Evolutionary conservation across 2,113 vertebrate genomes (phyloP).

Genomic region (Sorex araneus): DNA sequence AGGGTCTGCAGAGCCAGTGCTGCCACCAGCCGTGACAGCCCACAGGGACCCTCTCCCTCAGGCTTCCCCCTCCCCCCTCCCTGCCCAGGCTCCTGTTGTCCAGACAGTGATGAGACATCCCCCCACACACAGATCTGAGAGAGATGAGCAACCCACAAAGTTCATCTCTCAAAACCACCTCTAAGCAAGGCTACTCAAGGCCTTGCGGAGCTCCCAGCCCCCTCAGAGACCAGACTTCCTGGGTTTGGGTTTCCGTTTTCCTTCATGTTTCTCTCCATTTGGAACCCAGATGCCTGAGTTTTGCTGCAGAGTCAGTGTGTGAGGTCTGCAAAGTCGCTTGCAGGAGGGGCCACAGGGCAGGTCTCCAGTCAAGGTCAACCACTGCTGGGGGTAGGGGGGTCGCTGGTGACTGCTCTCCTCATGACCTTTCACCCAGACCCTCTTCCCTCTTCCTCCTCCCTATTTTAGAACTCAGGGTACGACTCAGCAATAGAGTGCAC

Average conservation of each 20-base stretch:
- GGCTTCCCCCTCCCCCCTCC: neutral
- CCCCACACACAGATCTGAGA: neutral
- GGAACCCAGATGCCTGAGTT: slow-evolving; percentile 6
- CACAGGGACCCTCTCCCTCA: neutral
- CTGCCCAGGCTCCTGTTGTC: neutral
- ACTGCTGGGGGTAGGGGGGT: neutral
- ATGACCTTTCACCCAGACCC: neutral
- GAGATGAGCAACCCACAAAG: neutral
- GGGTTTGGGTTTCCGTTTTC: neutral
- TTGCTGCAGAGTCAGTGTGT: neutral
- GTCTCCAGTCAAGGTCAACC: neutral
- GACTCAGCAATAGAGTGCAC: neutral
- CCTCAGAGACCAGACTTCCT: neutral
- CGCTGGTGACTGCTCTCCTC: too few species aligned
- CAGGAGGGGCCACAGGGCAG: neutral
- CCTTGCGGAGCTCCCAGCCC: neutral
- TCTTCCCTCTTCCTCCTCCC: neutral
- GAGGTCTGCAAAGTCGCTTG: neutral
- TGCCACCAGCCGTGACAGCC: neutral
- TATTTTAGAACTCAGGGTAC: neutral
- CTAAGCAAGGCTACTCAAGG: neutral
- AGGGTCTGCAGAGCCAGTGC: neutral
- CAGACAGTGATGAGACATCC: neutral
- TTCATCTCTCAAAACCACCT: neutral
- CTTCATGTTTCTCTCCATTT: slow-evolving; percentile 1